These are phyloP conservation scores for Corythornis madagascariensis DNA, from an alignment of 2,113 vertebrate species.

Conservation along the genomic window DNA sequence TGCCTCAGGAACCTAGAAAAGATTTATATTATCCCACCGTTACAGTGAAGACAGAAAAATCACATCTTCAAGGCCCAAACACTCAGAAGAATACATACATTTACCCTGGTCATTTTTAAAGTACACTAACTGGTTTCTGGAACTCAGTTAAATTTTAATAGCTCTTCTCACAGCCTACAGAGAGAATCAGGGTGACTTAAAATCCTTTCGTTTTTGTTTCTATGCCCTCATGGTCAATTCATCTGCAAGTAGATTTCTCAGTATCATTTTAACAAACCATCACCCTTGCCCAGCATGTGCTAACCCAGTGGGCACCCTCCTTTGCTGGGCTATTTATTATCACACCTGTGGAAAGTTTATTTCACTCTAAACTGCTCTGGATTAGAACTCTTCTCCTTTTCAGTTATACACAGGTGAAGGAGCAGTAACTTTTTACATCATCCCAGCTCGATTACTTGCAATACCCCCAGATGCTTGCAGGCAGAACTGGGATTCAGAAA, in stretches of 20 bases:
- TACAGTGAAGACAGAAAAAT: neutral
- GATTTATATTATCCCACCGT: neutral
- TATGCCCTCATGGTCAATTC: neutral
- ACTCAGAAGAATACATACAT: neutral
- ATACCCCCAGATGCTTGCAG: neutral
- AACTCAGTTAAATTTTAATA: neutral
- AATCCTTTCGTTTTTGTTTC: neutral
- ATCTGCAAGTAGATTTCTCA: neutral
- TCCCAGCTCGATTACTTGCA: neutral
- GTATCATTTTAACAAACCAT: neutral
- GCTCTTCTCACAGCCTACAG: neutral
- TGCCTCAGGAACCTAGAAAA: neutral
- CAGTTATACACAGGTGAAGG: neutral
- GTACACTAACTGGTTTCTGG: neutral
- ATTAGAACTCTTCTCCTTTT: neutral
- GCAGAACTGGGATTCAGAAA: neutral
- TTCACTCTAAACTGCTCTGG: neutral
- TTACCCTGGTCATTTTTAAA: neutral
- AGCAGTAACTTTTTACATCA: neutral
- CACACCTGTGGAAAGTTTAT: neutral
- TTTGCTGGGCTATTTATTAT: neutral
- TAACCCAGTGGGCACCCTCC: neutral
- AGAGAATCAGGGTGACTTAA: neutral
- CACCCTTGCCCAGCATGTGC: fast-evolving
- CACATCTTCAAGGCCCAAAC: neutral